phyloP scores from a whole-genome alignment of 2,888 invertebrate genomes.

The Branchipolynoe longqiensis region DNA sequence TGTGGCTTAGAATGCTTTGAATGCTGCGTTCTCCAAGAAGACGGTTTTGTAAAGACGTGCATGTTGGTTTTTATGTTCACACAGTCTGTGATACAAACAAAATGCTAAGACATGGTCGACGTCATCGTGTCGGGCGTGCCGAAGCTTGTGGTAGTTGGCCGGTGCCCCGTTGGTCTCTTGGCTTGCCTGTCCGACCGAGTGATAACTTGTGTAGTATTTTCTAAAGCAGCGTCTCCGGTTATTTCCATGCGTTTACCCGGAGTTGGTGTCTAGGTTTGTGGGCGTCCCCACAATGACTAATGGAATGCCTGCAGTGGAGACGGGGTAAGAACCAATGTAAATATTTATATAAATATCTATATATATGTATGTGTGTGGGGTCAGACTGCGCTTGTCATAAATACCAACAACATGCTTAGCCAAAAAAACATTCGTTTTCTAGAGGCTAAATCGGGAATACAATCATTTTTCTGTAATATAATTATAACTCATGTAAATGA shows the following conservation, averaged over 20 bases:
- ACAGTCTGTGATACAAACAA: constrained; percentile 23
- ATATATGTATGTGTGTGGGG: background rate
- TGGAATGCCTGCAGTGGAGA: background rate
- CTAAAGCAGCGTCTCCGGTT: background rate
- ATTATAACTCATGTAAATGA: constrained; percentile 45
- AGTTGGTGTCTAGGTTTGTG: background rate
- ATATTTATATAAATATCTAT: constrained; percentile 35
- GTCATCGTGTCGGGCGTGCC: background rate
- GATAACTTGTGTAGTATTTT: constrained; percentile 18
- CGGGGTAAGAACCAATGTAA: background rate
- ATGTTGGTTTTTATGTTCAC: constrained; percentile 17
- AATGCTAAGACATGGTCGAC: constrained; percentile 30
- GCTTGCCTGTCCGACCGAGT: background rate
- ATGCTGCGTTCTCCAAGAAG: too few species aligned
- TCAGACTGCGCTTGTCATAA: background rate
- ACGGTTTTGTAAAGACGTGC: background rate
- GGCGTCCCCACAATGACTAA: background rate
- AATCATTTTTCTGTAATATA: constrained; percentile 47
- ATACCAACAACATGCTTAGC: constrained; percentile 30
- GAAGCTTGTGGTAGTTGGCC: background rate
- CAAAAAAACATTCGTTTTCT: background rate
- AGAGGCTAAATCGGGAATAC: constrained; percentile 38
- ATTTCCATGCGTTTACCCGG: background rate
- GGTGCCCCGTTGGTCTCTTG: background rate
- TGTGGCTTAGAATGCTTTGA: too few species aligned